A percentile compares a stretch with the other conserved stretches of the same genome.
Evolutionary conservation across 2,888 invertebrate species (phyloP).

Genomic region (Priocnemis perturbator): DNA sequence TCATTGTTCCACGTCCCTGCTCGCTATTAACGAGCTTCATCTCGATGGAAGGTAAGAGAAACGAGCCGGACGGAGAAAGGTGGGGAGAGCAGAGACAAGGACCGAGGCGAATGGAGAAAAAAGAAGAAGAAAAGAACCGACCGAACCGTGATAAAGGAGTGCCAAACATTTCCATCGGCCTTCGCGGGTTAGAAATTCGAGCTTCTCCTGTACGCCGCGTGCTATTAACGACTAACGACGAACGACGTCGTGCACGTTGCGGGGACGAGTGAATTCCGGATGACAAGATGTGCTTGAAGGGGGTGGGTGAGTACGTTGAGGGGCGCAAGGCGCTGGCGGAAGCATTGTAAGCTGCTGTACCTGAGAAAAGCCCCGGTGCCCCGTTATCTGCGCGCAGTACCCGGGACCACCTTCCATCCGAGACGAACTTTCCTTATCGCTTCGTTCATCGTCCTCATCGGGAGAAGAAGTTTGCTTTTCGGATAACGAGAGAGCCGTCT

Average conservation of each 20-base stretch:
- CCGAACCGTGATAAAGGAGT: too few relatives aligned
- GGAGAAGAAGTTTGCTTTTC: slow-evolving; percentile 54
- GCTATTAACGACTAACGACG: too few relatives aligned
- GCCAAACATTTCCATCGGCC: too few relatives aligned
- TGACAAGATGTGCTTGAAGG: slow-evolving; percentile 13
- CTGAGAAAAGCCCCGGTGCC: slow-evolving; percentile 26
- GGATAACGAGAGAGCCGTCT: slow-evolving; percentile 55
- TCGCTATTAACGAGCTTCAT: slow-evolving; percentile 32
- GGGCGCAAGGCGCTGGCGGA: neutral
- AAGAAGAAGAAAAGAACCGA: neutral
- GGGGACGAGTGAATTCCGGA: neutral
- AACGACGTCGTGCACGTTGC: too few relatives aligned
- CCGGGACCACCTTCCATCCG: slow-evolving; percentile 32
- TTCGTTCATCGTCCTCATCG: slow-evolving; percentile 55
- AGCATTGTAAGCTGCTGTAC: neutral
- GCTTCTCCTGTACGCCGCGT: too few relatives aligned
- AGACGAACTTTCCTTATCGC: slow-evolving; percentile 50
- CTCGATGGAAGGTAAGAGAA: too few relatives aligned
- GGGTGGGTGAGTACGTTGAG: too few relatives aligned
- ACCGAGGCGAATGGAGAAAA: slow-evolving; percentile 7
- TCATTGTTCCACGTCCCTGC: slow-evolving; percentile 15
- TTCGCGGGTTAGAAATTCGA: too few relatives aligned
- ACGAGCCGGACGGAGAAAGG: slow-evolving; percentile 3
- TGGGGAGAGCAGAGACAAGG: neutral
- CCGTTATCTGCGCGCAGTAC: slow-evolving; percentile 4